Conservation (phyloP, 2,888 invertebrate species). For the Nomada ruficornis region DNA sequence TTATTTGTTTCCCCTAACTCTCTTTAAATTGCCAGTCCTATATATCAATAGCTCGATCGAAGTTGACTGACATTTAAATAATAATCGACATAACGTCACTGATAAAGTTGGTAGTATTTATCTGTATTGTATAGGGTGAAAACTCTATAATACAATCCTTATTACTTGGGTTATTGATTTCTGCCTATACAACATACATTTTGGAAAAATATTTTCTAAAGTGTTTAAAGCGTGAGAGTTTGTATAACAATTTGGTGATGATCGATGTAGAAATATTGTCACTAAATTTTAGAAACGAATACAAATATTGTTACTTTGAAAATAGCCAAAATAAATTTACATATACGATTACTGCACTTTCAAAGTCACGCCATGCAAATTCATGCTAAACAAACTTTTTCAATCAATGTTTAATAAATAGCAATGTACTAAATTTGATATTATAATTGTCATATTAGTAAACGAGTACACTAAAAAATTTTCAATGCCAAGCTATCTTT, state of each 20-base stretch:
- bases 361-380: no score
- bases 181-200: slow-evolving; percentile 39
- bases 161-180: slow-evolving; percentile 71
- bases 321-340: not conserved
- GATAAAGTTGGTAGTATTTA: slow-evolving; percentile 66
- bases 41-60: not conserved
- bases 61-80: slow-evolving; percentile 48
- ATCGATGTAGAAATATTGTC: not conserved
- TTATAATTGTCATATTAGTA: not conserved
- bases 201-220: slow-evolving; percentile 13
- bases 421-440: not conserved
- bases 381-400: no score
- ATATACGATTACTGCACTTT: no score
- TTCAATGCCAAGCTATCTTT: not conserved
- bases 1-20: not conserved
- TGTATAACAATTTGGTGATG: not conserved
- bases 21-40: not conserved
- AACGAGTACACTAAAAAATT: no score
- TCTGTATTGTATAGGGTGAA: slow-evolving; percentile 32
- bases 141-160: slow-evolving; percentile 50
- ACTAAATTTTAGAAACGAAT: not conserved
- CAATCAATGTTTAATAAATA: not conserved
- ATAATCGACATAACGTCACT: slow-evolving; percentile 35
- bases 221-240: slow-evolving; percentile 7
- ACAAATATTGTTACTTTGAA: not conserved